Conservation (phyloP, 2,888 invertebrate genomes). For the Automeris io region DNA sequence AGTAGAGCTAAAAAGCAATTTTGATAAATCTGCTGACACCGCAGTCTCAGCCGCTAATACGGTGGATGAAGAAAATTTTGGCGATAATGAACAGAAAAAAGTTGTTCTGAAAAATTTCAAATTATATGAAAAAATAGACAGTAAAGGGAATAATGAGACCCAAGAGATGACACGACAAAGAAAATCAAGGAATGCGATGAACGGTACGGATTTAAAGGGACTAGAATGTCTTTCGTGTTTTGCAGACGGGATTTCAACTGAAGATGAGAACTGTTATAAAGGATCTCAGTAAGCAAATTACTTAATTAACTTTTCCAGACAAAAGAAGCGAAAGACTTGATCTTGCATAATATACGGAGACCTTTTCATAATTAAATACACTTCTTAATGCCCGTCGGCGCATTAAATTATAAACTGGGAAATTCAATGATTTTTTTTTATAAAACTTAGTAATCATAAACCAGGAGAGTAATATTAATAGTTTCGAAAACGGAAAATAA, state of each 20-base stretch:
- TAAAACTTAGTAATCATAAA: no score
- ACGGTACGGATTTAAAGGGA: constrained; percentile 10
- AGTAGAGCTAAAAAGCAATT: constrained; percentile 25
- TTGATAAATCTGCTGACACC: constrained; percentile 20
- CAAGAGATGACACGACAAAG: constrained; percentile 15
- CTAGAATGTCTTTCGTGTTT: constrained; percentile 37
- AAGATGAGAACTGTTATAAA: constrained; percentile 33
- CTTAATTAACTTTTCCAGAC: constrained; percentile 9
- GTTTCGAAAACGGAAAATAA: no score
- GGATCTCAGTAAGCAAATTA: constrained; percentile 32
- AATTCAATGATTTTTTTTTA: no score
- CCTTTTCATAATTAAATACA: constrained; percentile 1
- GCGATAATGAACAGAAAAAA: constrained; percentile 27
- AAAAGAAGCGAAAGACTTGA: background rate
- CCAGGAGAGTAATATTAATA: no score
- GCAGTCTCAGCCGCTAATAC: constrained; percentile 26
- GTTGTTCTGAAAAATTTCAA: constrained; percentile 25
- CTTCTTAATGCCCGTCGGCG: background rate
- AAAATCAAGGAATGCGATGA: constrained; percentile 20
- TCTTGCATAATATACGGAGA: background rate
- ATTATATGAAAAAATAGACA: constrained; percentile 20
- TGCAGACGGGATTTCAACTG: constrained; percentile 19
- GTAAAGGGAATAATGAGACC: constrained; percentile 17
- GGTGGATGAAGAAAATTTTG: constrained; percentile 25
- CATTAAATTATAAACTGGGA: background rate